These are phyloP conservation scores for Corynorhinus townsendii DNA, from an alignment of 2,113 vertebrate genomes.

Conservation along the genomic window DNA sequence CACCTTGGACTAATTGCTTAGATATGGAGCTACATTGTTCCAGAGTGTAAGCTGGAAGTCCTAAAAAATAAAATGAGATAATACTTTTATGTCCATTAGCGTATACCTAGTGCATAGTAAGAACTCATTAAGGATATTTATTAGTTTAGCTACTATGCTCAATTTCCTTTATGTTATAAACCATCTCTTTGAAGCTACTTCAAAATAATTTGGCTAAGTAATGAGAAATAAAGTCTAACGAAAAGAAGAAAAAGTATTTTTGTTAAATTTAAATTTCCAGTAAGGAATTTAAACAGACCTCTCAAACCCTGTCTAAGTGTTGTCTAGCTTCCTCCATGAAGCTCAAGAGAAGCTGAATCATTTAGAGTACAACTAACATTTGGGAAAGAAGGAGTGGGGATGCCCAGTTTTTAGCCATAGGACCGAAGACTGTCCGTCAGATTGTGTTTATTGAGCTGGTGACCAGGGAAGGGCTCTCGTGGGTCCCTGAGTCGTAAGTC, in stretches of 20 bases:
- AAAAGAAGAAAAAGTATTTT: constrained; percentile 16
- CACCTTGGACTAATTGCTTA: neutral
- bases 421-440: neutral
- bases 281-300: neutral
- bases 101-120: neutral
- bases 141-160: neutral
- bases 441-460: neutral
- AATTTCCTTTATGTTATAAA: neutral
- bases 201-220: neutral
- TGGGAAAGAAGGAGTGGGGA: neutral
- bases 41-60: neutral
- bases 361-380: neutral
- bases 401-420: neutral
- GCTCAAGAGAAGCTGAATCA: neutral
- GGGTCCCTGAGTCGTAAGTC: neutral
- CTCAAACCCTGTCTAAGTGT: neutral
- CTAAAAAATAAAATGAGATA: neutral
- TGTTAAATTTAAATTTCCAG: neutral
- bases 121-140: neutral
- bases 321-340: neutral
- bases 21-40: neutral
- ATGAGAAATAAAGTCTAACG: neutral
- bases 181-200: neutral
- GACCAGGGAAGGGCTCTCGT: neutral
- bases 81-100: neutral